These are phyloP conservation scores for Agrilus biguttatus DNA, from an alignment of 2,888 invertebrate genomes.

Conservation along the genomic window DNA sequence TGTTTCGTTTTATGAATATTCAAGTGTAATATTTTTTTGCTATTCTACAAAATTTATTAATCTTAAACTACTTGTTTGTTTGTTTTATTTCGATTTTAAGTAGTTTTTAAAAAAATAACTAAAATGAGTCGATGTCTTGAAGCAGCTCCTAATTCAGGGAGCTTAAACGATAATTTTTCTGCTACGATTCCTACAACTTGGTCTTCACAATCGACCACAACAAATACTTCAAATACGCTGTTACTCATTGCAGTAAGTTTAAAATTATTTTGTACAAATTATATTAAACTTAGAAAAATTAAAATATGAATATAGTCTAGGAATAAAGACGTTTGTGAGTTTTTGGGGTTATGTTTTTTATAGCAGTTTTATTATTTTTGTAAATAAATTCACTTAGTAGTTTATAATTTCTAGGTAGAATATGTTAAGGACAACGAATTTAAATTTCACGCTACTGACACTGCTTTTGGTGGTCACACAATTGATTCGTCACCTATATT, in stretches of 20 bases:
- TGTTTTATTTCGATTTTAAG: too few species aligned
- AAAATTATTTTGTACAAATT: too few species aligned
- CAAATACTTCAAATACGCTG: background rate
- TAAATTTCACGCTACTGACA: slow-evolving; percentile 17
- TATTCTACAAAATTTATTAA: too few species aligned
- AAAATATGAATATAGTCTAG: too few species aligned
- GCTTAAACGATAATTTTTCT: background rate
- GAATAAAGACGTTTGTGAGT: too few species aligned
- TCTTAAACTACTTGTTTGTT: too few species aligned
- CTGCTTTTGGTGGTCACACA: slow-evolving; percentile 11
- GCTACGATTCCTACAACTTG: background rate
- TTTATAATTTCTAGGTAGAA: slow-evolving; percentile 22
- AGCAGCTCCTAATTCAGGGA: background rate
- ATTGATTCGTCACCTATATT: slow-evolving; percentile 17
- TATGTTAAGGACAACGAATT: slow-evolving; percentile 25
- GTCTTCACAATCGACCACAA: background rate
- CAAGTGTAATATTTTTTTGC: too few species aligned
- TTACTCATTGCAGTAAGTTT: background rate
- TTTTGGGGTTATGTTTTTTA: background rate
- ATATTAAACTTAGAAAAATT: too few species aligned
- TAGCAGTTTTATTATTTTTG: background rate
- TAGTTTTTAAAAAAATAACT: too few species aligned
- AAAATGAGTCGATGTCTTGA: too few species aligned
- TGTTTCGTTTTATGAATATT: too few species aligned
- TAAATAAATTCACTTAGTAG: background rate